These are phyloP conservation scores for Pseudochirops cupreus DNA, from an alignment of 2,797 vertebrate genomes.

Conservation along the genomic window DNA sequence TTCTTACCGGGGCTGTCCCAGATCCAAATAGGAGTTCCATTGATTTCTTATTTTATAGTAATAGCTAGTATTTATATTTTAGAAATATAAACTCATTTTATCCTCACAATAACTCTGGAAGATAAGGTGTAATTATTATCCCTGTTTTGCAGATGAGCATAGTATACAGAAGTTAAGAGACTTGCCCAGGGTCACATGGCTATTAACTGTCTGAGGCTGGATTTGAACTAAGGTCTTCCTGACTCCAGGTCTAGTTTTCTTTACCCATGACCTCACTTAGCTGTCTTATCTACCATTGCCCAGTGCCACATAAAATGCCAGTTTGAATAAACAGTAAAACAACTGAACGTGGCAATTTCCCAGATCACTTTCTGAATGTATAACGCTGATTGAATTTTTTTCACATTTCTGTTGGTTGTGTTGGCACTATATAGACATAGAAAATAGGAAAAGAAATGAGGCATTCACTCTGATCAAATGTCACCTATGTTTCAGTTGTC, in stretches of 20 bases:
- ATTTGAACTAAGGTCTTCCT: neutral
- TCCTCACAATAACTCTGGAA: neutral
- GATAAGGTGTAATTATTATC: neutral
- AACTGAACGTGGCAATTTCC: neutral
- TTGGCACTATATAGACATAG: neutral
- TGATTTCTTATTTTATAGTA: neutral
- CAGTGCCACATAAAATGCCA: neutral
- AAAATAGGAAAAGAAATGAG: neutral
- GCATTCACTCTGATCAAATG: neutral
- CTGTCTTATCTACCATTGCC: neutral
- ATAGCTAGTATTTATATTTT: neutral
- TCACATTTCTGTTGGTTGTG: neutral
- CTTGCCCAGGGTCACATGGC: neutral
- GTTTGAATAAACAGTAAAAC: neutral
- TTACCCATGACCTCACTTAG: neutral
- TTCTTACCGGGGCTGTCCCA: neutral
- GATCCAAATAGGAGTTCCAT: neutral
- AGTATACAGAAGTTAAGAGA: neutral
- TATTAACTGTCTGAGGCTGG: neutral
- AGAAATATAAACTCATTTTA: neutral
- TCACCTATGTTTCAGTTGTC: conserved; percentile 9
- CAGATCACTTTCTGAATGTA: neutral
- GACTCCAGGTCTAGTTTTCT: neutral
- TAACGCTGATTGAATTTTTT: conserved; percentile 17
- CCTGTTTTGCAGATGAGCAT: neutral